Evolutionary conservation across 2,113 vertebrate genomes (phyloP).

Genomic region (Paramormyrops kingsleyae): DNA sequence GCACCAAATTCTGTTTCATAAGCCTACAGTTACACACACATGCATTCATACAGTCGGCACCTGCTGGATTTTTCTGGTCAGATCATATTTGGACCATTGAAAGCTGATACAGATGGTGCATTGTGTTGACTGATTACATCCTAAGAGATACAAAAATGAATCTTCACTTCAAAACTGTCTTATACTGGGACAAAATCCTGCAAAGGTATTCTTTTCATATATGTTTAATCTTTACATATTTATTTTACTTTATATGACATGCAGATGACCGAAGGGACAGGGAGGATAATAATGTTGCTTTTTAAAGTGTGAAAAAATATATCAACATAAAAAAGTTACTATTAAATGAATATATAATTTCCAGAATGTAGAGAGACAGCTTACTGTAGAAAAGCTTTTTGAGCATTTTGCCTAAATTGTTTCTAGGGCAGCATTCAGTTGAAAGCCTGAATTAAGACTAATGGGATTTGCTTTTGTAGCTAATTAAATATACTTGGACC

Average conservation of each 20-base stretch:
- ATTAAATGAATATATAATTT: neutral
- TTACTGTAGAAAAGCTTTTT: neutral
- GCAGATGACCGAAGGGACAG: neutral
- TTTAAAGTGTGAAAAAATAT: neutral
- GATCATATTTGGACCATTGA: neutral
- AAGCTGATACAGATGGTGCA: neutral
- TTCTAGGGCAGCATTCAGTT: neutral
- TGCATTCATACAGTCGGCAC: neutral
- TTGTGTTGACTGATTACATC: neutral
- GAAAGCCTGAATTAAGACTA: neutral
- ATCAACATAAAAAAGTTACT: neutral
- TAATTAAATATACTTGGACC: neutral
- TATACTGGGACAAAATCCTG: neutral
- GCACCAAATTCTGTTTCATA: neutral
- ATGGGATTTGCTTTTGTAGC: conserved; percentile 10
- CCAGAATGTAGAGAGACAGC: neutral
- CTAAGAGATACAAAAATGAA: neutral
- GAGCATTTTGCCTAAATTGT: neutral
- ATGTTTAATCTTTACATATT: neutral
- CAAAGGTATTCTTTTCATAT: neutral
- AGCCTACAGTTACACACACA: neutral
- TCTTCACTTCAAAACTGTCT: neutral
- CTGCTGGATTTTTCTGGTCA: neutral
- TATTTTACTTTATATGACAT: neutral
- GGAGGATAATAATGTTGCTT: neutral